phyloP scores from a whole-genome alignment of 2,888 invertebrate species.

The Choreutis nemorana region DNA sequence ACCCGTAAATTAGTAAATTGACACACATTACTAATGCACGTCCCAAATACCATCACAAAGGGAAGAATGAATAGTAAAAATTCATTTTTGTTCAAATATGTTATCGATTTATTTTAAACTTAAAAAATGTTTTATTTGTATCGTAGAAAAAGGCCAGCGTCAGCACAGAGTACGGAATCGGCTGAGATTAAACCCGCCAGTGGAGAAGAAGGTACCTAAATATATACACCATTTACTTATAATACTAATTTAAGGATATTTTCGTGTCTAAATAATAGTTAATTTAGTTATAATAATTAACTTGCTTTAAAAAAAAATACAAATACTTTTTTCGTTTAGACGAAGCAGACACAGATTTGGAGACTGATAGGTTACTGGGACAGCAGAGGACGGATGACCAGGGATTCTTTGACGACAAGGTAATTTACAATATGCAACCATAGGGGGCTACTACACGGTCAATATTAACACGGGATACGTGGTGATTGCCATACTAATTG shows the following conservation, averaged over 20 bases:
- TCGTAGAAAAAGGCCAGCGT: conserved; percentile 65
- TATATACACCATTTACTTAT: background rate
- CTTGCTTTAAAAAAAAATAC: background rate
- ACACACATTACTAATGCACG: no score
- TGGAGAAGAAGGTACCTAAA: conserved; percentile 67
- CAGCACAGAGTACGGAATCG: conserved; percentile 68
- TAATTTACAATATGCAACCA: conserved; percentile 27
- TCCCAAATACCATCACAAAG: no score
- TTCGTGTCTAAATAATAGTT: background rate
- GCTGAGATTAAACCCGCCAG: conserved; percentile 71
- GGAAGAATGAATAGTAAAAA: no score
- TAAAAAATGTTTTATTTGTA: no score
- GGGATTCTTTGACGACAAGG: conserved; percentile 91
- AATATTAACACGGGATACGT: no score
- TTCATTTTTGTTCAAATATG: no score
- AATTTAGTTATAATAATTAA: background rate
- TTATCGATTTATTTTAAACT: no score
- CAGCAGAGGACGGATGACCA: conserved; percentile 95
- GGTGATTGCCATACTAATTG: no score
- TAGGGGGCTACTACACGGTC: no score
- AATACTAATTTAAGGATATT: background rate
- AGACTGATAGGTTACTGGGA: conserved; percentile 94
- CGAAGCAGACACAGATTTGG: conserved; percentile 96
- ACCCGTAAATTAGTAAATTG: no score
- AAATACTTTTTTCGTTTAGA: conserved; percentile 42